Evolutionary conservation across 2,797 vertebrate species (phyloP).

Genomic region (Pantherophis vulpinus): DNA sequence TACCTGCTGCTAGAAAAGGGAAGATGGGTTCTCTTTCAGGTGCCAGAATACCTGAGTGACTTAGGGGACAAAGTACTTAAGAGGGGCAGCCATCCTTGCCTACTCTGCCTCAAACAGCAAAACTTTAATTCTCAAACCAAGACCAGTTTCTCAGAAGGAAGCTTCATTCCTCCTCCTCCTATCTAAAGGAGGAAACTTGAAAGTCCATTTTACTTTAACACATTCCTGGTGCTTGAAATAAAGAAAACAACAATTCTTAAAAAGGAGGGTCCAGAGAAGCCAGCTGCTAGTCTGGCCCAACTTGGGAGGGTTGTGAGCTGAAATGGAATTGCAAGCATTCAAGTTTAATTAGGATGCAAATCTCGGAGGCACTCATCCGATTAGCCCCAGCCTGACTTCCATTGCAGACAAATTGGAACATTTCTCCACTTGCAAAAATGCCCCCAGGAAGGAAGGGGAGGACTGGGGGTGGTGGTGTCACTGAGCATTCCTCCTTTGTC

Average conservation of each 20-base stretch:
- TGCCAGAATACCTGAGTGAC: not conserved
- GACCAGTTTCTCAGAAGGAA: not conserved
- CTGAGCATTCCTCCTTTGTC: not conserved
- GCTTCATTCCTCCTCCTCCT: not conserved
- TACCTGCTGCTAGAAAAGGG: not conserved
- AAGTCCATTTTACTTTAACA: not conserved
- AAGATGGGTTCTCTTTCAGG: not conserved
- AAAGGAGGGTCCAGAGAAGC: not conserved
- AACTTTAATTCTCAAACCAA: not conserved
- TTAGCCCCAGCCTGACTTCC: not conserved
- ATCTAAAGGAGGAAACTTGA: not conserved
- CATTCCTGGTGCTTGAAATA: not conserved
- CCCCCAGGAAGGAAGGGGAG: not conserved
- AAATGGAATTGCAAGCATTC: not conserved
- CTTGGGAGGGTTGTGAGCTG: not conserved
- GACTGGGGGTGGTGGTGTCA: fast-evolving
- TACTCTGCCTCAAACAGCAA: not conserved
- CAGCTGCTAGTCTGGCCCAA: not conserved
- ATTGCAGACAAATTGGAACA: not conserved
- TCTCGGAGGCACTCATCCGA: not conserved
- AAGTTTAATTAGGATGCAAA: not conserved
- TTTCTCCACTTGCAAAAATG: not conserved
- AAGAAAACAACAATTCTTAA: not conserved
- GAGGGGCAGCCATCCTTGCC: not conserved
- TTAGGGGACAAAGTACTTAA: not conserved